phyloP scores from a whole-genome alignment of 2,113 vertebrate genomes.

The Caranx melampygus region DNA sequence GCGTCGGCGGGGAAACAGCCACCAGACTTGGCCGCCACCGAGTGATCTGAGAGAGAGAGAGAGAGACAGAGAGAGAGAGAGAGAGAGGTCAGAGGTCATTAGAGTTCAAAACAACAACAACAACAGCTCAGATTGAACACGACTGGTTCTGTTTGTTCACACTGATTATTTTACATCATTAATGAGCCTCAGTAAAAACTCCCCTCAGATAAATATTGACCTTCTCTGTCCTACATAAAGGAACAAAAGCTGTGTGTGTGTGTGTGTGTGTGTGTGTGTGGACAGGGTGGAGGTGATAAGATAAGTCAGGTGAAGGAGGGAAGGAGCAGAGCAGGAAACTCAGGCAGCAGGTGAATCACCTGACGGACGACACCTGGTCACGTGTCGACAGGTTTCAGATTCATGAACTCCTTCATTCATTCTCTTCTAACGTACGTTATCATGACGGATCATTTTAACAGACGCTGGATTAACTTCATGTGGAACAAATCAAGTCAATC shows the following conservation, averaged over 20 bases:
- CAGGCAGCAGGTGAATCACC: conserved; percentile 57
- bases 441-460: too few species aligned
- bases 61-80: conserved; percentile 5
- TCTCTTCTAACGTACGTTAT: too few species aligned
- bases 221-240: conserved; percentile 33
- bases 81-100: neutral
- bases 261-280: neutral
- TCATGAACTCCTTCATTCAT: too few species aligned
- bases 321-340: conserved; percentile 45
- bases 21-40: conserved; percentile 91
- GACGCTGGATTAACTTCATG: too few species aligned
- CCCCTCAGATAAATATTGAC: conserved; percentile 60
- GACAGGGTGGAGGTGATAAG: conserved; percentile 54
- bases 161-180: neutral
- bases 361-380: conserved; percentile 1
- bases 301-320: conserved; percentile 59
- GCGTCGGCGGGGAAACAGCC: conserved; percentile 93
- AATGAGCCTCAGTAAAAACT: neutral
- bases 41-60: conserved; percentile 86
- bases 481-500: too few species aligned
- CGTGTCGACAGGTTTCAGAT: too few species aligned
- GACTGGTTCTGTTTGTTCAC: too few species aligned
- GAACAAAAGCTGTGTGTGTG: conserved; percentile 37
- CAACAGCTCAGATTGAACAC: too few species aligned
- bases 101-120: too few species aligned